A percentile compares a stretch with the other conserved stretches of the same genome.
These are phyloP conservation scores for Microhierax caerulescens DNA, from an alignment of 2,797 vertebrate species.

Conservation along the genomic window DNA sequence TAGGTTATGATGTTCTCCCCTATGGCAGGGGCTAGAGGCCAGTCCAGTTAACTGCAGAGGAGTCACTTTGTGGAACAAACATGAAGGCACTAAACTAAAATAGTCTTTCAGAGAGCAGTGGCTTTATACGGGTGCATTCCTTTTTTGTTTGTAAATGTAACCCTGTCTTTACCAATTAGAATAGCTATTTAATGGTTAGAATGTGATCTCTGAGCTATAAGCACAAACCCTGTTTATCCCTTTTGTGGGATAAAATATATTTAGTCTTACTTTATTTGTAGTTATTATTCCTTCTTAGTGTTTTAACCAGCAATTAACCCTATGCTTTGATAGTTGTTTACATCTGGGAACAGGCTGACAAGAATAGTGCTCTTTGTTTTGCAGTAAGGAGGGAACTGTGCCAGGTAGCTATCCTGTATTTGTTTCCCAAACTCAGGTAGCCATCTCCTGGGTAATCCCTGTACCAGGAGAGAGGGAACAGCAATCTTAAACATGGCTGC, in stretches of 20 bases:
- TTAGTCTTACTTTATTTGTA: slow-evolving; percentile 30
- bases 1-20: slow-evolving; percentile 25
- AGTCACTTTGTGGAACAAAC: neutral
- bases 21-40: slow-evolving; percentile 8
- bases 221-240: neutral
- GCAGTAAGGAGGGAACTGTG: neutral
- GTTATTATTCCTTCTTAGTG: neutral
- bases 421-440: neutral
- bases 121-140: neutral
- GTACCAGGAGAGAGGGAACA: neutral
- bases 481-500: neutral
- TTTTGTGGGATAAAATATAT: slow-evolving; percentile 41
- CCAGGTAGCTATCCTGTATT: neutral
- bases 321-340: neutral
- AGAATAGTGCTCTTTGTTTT: slow-evolving; percentile 8
- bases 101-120: neutral
- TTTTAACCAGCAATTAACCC: neutral
- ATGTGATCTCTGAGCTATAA: neutral
- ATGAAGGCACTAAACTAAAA: neutral
- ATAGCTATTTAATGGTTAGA: slow-evolving; percentile 14
- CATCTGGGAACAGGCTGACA: neutral
- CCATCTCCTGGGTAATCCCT: neutral
- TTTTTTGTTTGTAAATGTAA: neutral
- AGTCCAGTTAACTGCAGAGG: neutral
- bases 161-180: slow-evolving; percentile 27